Evolutionary conservation across 2,888 invertebrate species (phyloP), one percentile per base, ranked within the genome.

Genomic region (Protonemura montana): DNA sequence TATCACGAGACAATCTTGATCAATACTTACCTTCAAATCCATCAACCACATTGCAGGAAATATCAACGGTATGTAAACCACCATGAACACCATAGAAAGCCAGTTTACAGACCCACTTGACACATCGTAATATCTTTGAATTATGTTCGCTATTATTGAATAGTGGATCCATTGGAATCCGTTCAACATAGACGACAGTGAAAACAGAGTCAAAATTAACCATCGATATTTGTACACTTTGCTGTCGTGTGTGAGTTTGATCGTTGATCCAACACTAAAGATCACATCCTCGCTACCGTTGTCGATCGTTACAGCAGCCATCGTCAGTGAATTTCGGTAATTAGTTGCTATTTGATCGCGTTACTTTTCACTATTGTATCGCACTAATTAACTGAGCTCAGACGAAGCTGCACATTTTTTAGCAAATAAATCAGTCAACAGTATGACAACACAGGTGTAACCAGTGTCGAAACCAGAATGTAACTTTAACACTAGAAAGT

Each of bases 31-130:
- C 93, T 95, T 95, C 93, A 96, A 97, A 91, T 99, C 98, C 89
- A 99, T 93, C 87, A 99, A 94, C 95, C 97, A 99, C 90, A 98
- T 98, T 29, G 97, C 99, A 0, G 99, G 99, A 90, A 99, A 98
- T 90, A 99, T 98, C 89, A 99, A 95, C 7, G 99, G 98, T 89
- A 99, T 98, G 92, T 99, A 99, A 1, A 96, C 94, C 88, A 98
- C 94, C 99, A 99, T 99, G 92, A 96, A 99, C 90, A 99, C 94
- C 97, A 99, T 97, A 78, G 98, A 98, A 28, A 99, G 97, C 98
- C 98, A 98, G 91, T 99, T 97, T 86, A 99, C 97, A 90, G 94
- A 94, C 88, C 88, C 88, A 88, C 94, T 94, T 89, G 94, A 94
- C 87, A 97, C 94, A n/a, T 93, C 93, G 90, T 97, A 97, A 92